phyloP scores from a whole-genome alignment of 1,140 invertebrate genomes.

The Pseudomyrmex dendroicus region DNA sequence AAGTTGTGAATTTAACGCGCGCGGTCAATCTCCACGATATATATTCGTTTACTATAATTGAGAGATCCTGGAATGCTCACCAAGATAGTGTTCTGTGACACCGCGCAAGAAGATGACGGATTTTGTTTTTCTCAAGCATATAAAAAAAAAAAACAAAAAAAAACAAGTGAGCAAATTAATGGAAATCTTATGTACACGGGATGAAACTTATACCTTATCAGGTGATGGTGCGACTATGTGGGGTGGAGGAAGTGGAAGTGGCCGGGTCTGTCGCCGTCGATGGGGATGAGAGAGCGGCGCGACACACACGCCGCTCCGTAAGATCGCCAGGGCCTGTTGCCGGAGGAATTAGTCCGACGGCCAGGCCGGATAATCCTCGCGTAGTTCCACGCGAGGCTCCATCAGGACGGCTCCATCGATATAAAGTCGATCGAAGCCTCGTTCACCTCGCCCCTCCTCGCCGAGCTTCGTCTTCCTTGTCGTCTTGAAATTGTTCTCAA shows the following conservation, averaged over 20 bases:
- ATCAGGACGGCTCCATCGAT: conserved; percentile 77
- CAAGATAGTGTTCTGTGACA: not conserved
- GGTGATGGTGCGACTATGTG: conserved; percentile 82
- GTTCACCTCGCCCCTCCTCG: conserved; percentile 15
- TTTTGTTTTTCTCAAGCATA: no score
- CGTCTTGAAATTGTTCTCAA: conserved; percentile 42
- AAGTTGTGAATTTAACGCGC: not conserved
- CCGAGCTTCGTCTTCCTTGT: conserved; percentile 7
- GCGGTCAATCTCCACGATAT: not conserved
- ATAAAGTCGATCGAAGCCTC: conserved; percentile 50
- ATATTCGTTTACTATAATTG: not conserved
- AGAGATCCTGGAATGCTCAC: not conserved
- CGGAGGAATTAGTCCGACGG: conserved; percentile 74
- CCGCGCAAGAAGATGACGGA: no score
- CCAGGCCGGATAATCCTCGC: conserved; percentile 70
- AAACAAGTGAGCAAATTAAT: not conserved
- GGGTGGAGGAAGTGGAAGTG: conserved; percentile 80
- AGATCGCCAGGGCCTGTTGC: conserved; percentile 69
- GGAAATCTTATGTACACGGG: not conserved
- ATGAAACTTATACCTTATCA: conserved; percentile 77
- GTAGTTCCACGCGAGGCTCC: conserved; percentile 70
- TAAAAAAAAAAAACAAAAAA: no score
- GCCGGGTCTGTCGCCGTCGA: conserved; percentile 66
- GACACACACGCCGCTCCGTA: conserved; percentile 63
- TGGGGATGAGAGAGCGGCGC: conserved; percentile 61